These are phyloP conservation scores for Steatocranus sp. DNA, from an alignment of 2,797 vertebrate species.

Conservation along the genomic window DNA sequence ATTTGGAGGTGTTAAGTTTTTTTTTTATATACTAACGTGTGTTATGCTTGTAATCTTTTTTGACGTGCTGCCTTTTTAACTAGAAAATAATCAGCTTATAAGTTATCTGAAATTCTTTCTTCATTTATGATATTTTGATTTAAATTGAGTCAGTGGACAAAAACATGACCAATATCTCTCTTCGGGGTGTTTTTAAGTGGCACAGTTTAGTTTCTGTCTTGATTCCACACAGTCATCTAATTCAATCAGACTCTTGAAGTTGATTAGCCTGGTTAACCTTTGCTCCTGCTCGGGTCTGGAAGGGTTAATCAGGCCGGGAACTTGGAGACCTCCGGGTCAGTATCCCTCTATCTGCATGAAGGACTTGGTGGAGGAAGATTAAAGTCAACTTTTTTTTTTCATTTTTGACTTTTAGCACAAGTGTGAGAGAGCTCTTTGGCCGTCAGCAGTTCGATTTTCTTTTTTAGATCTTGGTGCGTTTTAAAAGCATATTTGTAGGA, in stretches of 20 bases:
- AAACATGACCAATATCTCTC: background rate
- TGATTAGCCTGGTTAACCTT: constrained; percentile 84
- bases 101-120: background rate
- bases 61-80: background rate
- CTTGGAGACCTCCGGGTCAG: constrained; percentile 80
- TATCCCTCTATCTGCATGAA: constrained; percentile 69
- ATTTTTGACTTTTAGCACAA: constrained; percentile 14
- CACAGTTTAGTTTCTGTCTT: constrained; percentile 36
- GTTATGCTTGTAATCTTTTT: background rate
- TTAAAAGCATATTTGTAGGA: background rate
- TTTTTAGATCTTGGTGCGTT: background rate
- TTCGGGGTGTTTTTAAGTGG: background rate
- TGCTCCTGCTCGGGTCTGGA: constrained; percentile 72
- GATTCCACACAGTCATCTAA: constrained; percentile 57
- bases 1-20: background rate
- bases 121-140: background rate
- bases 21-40: background rate
- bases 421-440: background rate
- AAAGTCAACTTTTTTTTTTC: constrained; percentile 55
- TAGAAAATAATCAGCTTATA: background rate
- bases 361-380: constrained; percentile 79
- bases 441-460: background rate
- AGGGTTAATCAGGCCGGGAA: constrained; percentile 87
- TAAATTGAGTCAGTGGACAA: background rate
- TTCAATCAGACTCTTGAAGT: constrained; percentile 74